Evolutionary conservation across 2,113 vertebrate genomes (phyloP).

Genomic region (Chlorocebus sabaeus): DNA sequence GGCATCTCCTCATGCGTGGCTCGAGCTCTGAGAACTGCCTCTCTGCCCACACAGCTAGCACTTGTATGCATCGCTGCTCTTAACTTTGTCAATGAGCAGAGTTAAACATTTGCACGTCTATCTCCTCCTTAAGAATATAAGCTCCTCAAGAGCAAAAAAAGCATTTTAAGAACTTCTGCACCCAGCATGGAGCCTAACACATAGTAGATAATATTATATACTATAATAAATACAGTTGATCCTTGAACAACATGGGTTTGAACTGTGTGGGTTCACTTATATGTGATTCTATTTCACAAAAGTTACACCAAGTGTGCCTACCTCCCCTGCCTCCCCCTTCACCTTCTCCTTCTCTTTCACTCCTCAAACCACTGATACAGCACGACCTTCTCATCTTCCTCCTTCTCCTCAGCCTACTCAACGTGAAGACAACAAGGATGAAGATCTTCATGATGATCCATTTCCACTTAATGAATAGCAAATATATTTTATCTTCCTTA

Average conservation of each 20-base stretch:
- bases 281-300: not conserved
- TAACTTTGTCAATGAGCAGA: not conserved
- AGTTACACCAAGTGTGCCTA: not conserved
- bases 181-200: not conserved
- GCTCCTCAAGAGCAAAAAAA: not conserved
- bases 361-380: not conserved
- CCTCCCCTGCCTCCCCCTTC: not conserved
- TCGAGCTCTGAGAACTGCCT: not conserved
- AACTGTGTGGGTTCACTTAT: not conserved
- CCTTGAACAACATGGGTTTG: not conserved
- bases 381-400: not conserved
- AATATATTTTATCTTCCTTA: not conserved
- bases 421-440: not conserved
- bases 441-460: not conserved
- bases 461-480: not conserved
- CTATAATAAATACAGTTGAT: not conserved
- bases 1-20: not conserved
- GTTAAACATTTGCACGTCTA: not conserved
- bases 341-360: not conserved
- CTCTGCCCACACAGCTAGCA: not conserved
- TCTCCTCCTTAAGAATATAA: not conserved
- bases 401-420: not conserved
- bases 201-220: not conserved
- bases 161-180: not conserved
- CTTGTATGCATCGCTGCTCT: not conserved